Evolutionary conservation across 2,797 vertebrate genomes (phyloP), one percentile per base, ranked within the genome.

Genomic region (Tenualosa ilisha): DNA sequence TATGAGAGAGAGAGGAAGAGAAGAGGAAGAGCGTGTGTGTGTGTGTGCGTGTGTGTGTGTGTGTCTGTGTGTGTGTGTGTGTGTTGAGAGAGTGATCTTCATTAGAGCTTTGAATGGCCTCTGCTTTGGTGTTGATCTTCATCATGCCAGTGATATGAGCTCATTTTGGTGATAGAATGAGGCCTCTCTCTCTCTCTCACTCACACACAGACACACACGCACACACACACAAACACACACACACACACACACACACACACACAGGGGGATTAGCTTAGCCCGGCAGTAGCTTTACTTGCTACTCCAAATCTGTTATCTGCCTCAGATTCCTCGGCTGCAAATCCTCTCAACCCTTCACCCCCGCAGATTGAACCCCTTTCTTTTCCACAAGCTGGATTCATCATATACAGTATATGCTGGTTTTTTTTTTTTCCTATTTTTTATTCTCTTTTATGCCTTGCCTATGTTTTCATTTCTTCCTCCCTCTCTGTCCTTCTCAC

Each of bases 301-400:
- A 43, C 72, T 79, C 72, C 72, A 22, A 40, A 79, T 79, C 17
- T 46, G 26, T 79, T 79, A 79, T 79, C 37, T 79, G 40, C 37
- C 15, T 79, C 37, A 79, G 40, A 79, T 79, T 79, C 72, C 40
- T 79, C 31, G 37, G 72, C 72, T 79, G 40, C 46, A 79, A 79
- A 79, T 79, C 72, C 72, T 46, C 72, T 79, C 72, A 79, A 79
- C 72, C 72, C 72, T 46, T 79, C 37, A 79, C 72, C 72, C 72
- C 72, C 72, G 17, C 72, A 72, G 13, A 72, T 72, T 72, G 65
- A 72, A 72, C 72, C 72, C 72, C 15, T 46, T 43, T 46, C 65
- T 72, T 72, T 79, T 20, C 22, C 72, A 22, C 40, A 46, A 24
- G 50, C 50, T 79, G 72, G 72, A 79, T 79, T 79, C 59, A 24